phyloP scores from a whole-genome alignment of 2,888 invertebrate species.

The Chironomus riparius region DNA sequence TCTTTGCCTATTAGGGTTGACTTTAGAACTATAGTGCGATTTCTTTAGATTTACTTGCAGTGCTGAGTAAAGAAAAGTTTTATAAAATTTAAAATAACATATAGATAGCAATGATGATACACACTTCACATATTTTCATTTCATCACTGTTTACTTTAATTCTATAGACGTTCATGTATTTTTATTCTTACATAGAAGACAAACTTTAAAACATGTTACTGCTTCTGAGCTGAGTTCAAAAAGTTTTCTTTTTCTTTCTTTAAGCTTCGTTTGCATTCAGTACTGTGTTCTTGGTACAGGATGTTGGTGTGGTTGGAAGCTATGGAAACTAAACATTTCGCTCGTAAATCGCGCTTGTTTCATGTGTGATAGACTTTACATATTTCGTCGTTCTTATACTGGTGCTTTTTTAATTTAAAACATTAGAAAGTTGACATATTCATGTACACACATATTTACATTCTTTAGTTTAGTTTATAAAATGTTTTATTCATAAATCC shows the following conservation, averaged over 20 bases:
- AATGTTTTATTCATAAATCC: no score
- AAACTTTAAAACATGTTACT: not conserved
- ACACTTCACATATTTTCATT: not conserved
- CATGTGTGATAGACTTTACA: not conserved
- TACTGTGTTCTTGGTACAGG: not conserved
- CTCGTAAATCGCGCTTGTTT: not conserved
- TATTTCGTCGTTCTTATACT: no score
- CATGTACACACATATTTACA: no score
- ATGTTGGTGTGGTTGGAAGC: not conserved
- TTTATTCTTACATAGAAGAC: not conserved
- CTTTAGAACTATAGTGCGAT: no score
- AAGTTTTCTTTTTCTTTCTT: not conserved
- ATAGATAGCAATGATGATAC: not conserved
- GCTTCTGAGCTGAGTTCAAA: not conserved
- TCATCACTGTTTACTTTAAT: not conserved
- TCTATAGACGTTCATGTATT: not conserved
- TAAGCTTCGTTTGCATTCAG: not conserved
- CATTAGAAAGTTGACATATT: no score
- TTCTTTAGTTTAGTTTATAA: no score
- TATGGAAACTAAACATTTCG: not conserved
- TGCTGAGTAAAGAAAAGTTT: no score
- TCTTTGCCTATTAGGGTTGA: no score
- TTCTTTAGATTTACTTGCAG: no score
- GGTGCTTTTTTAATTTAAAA: no score
- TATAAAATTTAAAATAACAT: no score